phyloP scores from a whole-genome alignment of 1,140 invertebrate genomes.

The Dufourea novaeangliae region DNA sequence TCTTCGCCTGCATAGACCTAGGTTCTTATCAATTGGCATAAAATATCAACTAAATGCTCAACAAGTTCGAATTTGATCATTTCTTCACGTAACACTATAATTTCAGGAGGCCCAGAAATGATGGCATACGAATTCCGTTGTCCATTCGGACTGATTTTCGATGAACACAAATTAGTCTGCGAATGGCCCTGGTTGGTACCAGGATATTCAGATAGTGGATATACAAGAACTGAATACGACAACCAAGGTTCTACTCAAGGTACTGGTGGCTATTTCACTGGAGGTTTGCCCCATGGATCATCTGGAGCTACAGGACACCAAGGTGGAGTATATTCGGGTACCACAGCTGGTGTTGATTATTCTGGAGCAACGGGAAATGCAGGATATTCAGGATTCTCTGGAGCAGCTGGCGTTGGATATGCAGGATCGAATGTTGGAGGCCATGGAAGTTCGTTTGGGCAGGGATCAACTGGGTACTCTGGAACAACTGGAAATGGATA shows the following conservation, averaged over 20 bases:
- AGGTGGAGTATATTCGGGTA: slow-evolving; percentile 12
- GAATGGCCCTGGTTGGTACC: slow-evolving; percentile 92
- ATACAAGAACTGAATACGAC: slow-evolving; percentile 46
- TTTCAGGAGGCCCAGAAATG: slow-evolving; percentile 76
- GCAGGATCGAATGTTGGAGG: not conserved
- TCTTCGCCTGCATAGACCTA: slow-evolving; percentile 91
- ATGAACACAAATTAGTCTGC: slow-evolving; percentile 87
- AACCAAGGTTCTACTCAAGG: slow-evolving; percentile 11
- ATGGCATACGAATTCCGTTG: slow-evolving; percentile 92
- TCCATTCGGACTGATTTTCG: slow-evolving; percentile 91
- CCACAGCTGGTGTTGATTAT: not conserved
- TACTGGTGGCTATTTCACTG: slow-evolving; percentile 43
- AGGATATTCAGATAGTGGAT: slow-evolving; percentile 83
- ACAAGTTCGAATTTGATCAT: not conserved
- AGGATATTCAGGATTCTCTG: not conserved
- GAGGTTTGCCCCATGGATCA: slow-evolving; percentile 35
- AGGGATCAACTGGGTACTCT: not conserved
- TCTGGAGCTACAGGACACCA: slow-evolving; percentile 1
- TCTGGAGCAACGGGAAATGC: not conserved
- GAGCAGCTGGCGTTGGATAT: slow-evolving; percentile 19
- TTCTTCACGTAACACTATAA: slow-evolving; percentile 2
- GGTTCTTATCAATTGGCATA: slow-evolving; percentile 81
- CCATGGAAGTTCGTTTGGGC: not conserved
- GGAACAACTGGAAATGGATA: slow-evolving; percentile 17
- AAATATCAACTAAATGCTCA: not conserved